Base-by-base conservation (phyloP, 92 coral and sea anemone species). In the Montipora capitata region DNA sequence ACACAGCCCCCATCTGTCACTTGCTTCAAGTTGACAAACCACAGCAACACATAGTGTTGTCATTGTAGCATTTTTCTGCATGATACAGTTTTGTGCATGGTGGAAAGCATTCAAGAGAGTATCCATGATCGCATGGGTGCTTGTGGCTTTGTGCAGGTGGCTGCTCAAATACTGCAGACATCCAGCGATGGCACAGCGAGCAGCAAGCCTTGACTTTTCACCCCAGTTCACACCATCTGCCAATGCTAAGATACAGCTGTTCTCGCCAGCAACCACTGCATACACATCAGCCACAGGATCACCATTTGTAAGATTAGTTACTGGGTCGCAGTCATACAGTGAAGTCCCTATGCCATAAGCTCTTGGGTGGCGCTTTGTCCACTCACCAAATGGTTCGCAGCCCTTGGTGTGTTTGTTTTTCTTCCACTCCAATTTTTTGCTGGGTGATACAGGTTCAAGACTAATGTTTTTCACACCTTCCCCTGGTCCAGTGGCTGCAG, bases 221-320 rank as follows among this genome's bases (percentile, higher is more conserved):
- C 99, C 99, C 99, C 99, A 98, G 78, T 94, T 96, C 56, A 96
- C 98, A 41, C 99, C 99, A 73, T 98, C 99, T 0, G 99, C 99
- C 39, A 98, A 74, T 20, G 98, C 98, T 40, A 98, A 81, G 74
- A 98, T 90, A 72, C 99, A 93, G 68, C 91, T 96, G 86, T 98
- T 98, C 59, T 82, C 95, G 39, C 98, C 92, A 2, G 99, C 99
- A 66, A 98, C 90, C 14, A 98, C 90, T 7, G 99, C 98, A 85
- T 81, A 98, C 27, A 96, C 98, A 45, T 98, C 99, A 2, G 99
- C 99, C 52, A 96, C 93, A 16, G 99, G 99, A 71, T 98, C 99
- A 7, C 99, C 99, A 59, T 87, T 84, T 49, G 85, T 89, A 11
- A 38, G 52, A 0, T 92, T 72, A 11, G 98, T 94, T 8, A 75